Evolutionary conservation across 2,113 vertebrate genomes (phyloP).

Genomic region (Hippocampus guttulatus): DNA sequence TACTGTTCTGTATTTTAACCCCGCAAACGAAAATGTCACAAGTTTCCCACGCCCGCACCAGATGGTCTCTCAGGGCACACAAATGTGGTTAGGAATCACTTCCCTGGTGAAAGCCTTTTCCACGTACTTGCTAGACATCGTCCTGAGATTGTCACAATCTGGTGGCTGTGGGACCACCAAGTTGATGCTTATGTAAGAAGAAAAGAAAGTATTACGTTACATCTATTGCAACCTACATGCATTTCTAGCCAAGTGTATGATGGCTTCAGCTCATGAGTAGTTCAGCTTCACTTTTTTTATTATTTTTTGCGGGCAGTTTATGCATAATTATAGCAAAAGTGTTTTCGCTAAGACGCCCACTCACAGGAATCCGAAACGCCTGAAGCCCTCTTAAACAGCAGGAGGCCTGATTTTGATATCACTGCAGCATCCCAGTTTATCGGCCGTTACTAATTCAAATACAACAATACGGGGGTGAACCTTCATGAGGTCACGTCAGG

Average conservation of each 20-base stretch:
- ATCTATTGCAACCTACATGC: background rate
- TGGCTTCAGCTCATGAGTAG: background rate
- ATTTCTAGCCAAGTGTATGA: background rate
- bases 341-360: constrained; percentile 10
- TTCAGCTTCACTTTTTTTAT: background rate
- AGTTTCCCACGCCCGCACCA: too few species aligned
- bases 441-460: constrained; percentile 28
- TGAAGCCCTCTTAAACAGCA: constrained; percentile 38
- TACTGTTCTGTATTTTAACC: too few species aligned
- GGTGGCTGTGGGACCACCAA: background rate
- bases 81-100: background rate
- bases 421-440: constrained; percentile 38
- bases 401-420: constrained; percentile 40
- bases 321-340: constrained; percentile 1
- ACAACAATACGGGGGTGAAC: constrained; percentile 27
- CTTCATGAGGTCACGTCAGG: constrained; percentile 40
- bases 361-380: constrained; percentile 16
- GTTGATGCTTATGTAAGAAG: background rate
- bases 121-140: background rate
- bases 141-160: background rate
- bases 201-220: background rate
- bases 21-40: too few species aligned
- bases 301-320: constrained; percentile 4
- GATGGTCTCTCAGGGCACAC: background rate
- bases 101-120: background rate